phyloP scores from a whole-genome alignment of 2,888 invertebrate genomes.

The Diloba caeruleocephala region DNA sequence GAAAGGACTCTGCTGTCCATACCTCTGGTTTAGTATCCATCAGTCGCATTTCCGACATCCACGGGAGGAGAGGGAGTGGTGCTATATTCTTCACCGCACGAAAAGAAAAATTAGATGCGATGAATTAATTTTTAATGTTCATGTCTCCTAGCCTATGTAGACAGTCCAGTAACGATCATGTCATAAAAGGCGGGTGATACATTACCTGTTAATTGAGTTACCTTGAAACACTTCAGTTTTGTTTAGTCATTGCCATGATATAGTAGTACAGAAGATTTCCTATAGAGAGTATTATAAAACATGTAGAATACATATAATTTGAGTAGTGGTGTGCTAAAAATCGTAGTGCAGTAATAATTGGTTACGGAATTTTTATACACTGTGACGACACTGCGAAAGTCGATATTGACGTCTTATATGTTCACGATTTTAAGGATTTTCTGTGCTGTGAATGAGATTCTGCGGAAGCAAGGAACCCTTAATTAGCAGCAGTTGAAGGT shows the following conservation, averaged over 20 bases:
- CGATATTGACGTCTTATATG: neutral
- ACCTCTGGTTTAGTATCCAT: no score
- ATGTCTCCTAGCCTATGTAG: conserved; percentile 25
- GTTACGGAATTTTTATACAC: neutral
- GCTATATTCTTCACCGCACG: no score
- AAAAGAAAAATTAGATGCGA: no score
- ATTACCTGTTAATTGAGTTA: conserved; percentile 40
- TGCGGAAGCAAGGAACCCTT: no score
- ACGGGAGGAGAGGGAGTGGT: no score
- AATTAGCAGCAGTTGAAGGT: no score
- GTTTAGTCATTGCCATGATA: neutral
- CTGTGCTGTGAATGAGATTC: no score
- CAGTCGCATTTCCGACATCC: no score
- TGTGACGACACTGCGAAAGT: neutral
- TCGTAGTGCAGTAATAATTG: neutral
- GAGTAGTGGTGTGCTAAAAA: conserved; percentile 1
- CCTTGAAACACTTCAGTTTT: conserved; percentile 28
- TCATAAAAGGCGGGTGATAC: conserved; percentile 32
- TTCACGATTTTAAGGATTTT: neutral
- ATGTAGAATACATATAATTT: neutral
- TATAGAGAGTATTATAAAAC: neutral
- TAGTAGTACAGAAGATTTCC: conserved; percentile 34
- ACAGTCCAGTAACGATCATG: conserved; percentile 9
- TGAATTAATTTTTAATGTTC: neutral
- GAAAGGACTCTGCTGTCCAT: no score